Evolutionary conservation across 2,888 invertebrate species (phyloP).

Genomic region (Cosmopolites sordidus): DNA sequence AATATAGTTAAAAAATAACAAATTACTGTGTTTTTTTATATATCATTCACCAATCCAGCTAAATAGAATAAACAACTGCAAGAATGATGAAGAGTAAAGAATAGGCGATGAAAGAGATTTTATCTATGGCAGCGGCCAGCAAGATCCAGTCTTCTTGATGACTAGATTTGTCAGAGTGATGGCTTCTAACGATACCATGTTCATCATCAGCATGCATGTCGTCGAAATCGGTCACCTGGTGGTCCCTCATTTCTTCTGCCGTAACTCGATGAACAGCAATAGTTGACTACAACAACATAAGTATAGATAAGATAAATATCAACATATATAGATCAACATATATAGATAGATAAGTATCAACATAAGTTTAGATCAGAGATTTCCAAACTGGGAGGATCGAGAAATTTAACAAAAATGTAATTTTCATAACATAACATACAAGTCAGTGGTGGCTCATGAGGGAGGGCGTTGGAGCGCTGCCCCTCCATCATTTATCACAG

Average conservation of each 20-base stretch:
- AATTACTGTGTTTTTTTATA: neutral
- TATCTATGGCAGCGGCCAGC: slow-evolving; percentile 60
- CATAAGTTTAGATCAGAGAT: too few relatives aligned
- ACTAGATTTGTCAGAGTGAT: slow-evolving; percentile 30
- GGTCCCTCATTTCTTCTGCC: slow-evolving; percentile 48
- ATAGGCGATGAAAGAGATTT: slow-evolving; percentile 57
- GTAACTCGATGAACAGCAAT: slow-evolving; percentile 38
- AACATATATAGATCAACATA: too few relatives aligned
- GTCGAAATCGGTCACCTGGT: slow-evolving; percentile 46
- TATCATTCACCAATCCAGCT: slow-evolving; percentile 24
- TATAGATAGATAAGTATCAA: too few relatives aligned
- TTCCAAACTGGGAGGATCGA: too few relatives aligned
- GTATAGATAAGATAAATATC: too few relatives aligned
- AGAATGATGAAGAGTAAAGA: slow-evolving; percentile 53
- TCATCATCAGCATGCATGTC: slow-evolving; percentile 41
- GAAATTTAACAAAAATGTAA: too few relatives aligned
- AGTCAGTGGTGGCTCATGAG: too few relatives aligned
- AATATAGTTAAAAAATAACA: slow-evolving; percentile 2
- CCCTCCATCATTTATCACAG: too few relatives aligned
- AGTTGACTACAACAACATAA: slow-evolving; percentile 29
- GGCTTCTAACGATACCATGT: slow-evolving; percentile 43
- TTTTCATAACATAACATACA: too few relatives aligned
- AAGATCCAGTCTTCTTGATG: slow-evolving; percentile 61
- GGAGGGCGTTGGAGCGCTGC: too few relatives aligned
- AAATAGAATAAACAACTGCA: slow-evolving; percentile 50